Conservation (phyloP, 1,140 invertebrate species). For the Propsilocerus akamusi region DNA sequence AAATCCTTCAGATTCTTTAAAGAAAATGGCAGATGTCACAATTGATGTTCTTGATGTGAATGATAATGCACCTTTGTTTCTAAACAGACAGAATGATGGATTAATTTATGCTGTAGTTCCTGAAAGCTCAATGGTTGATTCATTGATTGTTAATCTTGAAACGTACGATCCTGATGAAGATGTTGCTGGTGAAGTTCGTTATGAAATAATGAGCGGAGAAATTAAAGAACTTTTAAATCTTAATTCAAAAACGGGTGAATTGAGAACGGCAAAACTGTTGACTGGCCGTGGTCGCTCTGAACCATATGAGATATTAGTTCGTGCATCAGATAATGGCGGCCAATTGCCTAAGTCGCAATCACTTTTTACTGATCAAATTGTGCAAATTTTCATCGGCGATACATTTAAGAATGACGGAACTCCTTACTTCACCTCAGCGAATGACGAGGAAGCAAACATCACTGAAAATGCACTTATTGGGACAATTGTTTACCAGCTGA, state of each 20-base stretch:
- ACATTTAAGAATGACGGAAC: conserved; percentile 69
- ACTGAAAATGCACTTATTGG: conserved; percentile 49
- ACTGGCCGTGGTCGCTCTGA: conserved; percentile 58
- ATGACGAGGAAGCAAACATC: conserved; percentile 42
- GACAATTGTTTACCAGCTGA: conserved; percentile 54
- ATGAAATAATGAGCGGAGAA: conserved; percentile 51
- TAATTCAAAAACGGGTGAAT: conserved; percentile 43
- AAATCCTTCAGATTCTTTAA: conserved; percentile 38
- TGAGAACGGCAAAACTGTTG: conserved; percentile 39
- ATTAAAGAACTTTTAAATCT: conserved; percentile 46
- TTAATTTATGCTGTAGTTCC: conserved; percentile 35
- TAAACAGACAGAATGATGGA: neutral
- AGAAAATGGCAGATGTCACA: conserved; percentile 37
- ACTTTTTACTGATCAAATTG: conserved; percentile 37
- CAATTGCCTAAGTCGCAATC: conserved; percentile 25
- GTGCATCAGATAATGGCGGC: conserved; percentile 50
- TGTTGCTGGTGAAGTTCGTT: conserved; percentile 40
- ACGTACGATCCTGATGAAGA: conserved; percentile 63
- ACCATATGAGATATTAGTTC: conserved; percentile 46
- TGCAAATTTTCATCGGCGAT: conserved; percentile 56
- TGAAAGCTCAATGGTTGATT: conserved; percentile 49
- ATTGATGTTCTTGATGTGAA: conserved; percentile 66
- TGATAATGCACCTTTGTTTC: conserved; percentile 45
- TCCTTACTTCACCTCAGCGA: conserved; percentile 51
- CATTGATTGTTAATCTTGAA: conserved; percentile 49